Conservation (phyloP, 2,888 invertebrate genomes). For the Clunio marinus region DNA sequence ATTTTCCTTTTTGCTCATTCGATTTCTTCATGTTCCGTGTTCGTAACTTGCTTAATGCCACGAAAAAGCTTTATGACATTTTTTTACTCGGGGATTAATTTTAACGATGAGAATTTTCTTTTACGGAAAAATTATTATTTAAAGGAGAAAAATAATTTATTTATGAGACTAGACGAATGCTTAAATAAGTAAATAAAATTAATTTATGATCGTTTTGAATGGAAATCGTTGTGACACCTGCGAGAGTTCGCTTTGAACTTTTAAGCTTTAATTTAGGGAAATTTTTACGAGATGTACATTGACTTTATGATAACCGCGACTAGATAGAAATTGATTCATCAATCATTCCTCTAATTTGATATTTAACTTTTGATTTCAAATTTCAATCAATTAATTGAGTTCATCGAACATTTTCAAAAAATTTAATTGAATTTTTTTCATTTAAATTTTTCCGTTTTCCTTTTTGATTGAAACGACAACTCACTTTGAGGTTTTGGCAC, state of each 20-base stretch:
- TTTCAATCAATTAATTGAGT: slow-evolving; percentile 5
- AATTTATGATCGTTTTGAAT: slow-evolving; percentile 10
- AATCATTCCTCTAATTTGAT: slow-evolving; percentile 9
- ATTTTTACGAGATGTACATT: no score
- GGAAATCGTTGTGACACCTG: slow-evolving; percentile 5
- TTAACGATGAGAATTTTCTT: background rate
- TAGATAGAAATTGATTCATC: background rate
- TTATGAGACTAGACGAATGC: slow-evolving; percentile 14
- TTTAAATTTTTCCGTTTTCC: no score
- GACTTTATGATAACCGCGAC: background rate
- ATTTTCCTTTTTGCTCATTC: background rate
- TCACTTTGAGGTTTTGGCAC: slow-evolving; percentile 89
- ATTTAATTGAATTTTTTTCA: background rate
- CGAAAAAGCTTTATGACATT: slow-evolving; percentile 19
- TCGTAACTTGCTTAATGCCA: background rate
- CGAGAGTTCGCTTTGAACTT: background rate
- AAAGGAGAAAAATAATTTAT: slow-evolving; percentile 5
- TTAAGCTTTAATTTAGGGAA: background rate
- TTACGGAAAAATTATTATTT: background rate
- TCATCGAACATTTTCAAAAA: no score
- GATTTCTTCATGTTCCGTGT: background rate
- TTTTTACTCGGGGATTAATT: background rate
- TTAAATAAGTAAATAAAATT: background rate
- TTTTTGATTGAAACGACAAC: slow-evolving; percentile 44
- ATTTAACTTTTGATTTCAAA: background rate